Evolutionary conservation across 2,113 vertebrate species (phyloP), one percentile per base, ranked within the genome.

Genomic region (Chamaea fasciata): DNA sequence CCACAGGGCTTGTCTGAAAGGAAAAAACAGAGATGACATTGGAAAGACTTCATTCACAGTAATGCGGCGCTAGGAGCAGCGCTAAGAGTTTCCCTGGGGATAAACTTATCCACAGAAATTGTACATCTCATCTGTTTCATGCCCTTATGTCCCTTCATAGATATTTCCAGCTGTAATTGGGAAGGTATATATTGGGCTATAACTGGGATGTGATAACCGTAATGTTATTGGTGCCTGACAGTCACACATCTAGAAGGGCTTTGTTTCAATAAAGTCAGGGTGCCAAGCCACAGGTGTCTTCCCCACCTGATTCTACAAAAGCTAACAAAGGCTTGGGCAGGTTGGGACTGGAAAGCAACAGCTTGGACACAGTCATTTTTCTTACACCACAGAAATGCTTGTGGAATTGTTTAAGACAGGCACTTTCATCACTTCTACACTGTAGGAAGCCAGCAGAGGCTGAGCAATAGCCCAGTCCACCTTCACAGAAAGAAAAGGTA

Each of bases 1-100:
- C 99, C 99, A 9, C 99, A 99, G 0, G 98, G 98, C 74, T 98
- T 98, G 52, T 97, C 99, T 99, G 96, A 42, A 89, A 93, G 65
- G 30, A 15, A 49, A 47, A 68, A n/a, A 49, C 37, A 19, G 39
- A 79, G 50, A 68, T 41, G n/a, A 39, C 7, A 11, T 7, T 85
- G 53, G 23, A 49, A 68, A 73, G 21, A 7, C 8, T 15, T 59
- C 30, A 8, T 15, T 59, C 30, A 8, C 26, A 27, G 7, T 1
- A 52, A 7, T 6, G 8, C 52, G 9, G 17, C 2, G 12, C 46
- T 56, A 49, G 17, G 23, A n/a, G 27, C 1, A 2, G n/a, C 13
- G 17, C 57, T 37, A 19, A 24, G 59, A 50, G 35, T 31, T 50
- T 41, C 21, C 10, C 52, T 3, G 3, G 56, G 24, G 15, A 77